phyloP scores from a whole-genome alignment of 2,888 invertebrate genomes.

The Ecdyonurus torrentis region DNA sequence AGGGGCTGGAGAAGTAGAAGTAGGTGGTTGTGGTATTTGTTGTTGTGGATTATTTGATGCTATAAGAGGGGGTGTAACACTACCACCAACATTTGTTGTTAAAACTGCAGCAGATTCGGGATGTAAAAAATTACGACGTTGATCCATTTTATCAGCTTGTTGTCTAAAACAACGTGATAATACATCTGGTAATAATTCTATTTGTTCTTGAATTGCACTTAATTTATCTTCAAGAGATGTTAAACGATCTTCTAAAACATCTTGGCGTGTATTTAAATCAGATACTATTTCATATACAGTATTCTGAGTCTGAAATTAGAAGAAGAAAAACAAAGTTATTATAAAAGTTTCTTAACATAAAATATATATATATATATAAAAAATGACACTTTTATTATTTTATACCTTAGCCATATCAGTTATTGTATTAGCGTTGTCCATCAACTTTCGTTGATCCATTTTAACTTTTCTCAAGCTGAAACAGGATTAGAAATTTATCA shows the following conservation, averaged over 20 bases:
- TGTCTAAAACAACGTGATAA: slow-evolving; percentile 53
- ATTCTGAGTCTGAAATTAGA: slow-evolving; percentile 74
- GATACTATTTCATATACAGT: slow-evolving; percentile 97
- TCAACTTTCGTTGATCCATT: slow-evolving; percentile 98
- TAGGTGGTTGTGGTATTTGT: too few species aligned
- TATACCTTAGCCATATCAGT: slow-evolving; percentile 99
- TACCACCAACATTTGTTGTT: slow-evolving; percentile 15
- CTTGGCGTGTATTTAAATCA: slow-evolving; percentile 90
- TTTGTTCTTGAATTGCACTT: slow-evolving; percentile 67
- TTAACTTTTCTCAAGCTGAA: slow-evolving; percentile 93
- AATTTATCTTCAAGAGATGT: slow-evolving; percentile 86
- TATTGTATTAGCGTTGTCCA: slow-evolving; percentile 98
- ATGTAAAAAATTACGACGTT: slow-evolving; percentile 69
- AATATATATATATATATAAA: not conserved
- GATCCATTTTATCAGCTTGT: slow-evolving; percentile 53
- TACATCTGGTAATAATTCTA: slow-evolving; percentile 69
- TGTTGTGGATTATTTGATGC: too few species aligned
- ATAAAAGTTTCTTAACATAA: not conserved
- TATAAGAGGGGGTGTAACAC: slow-evolving; percentile 9
- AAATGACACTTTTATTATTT: not conserved
- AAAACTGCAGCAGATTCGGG: slow-evolving; percentile 62
- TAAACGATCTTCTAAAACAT: slow-evolving; percentile 82
- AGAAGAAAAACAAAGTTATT: not conserved
- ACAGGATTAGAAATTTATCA: too few species aligned
- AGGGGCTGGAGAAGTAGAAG: slow-evolving; percentile 30